Evolutionary conservation across 2,797 vertebrate genomes (phyloP).

Genomic region (Betta splendens): DNA sequence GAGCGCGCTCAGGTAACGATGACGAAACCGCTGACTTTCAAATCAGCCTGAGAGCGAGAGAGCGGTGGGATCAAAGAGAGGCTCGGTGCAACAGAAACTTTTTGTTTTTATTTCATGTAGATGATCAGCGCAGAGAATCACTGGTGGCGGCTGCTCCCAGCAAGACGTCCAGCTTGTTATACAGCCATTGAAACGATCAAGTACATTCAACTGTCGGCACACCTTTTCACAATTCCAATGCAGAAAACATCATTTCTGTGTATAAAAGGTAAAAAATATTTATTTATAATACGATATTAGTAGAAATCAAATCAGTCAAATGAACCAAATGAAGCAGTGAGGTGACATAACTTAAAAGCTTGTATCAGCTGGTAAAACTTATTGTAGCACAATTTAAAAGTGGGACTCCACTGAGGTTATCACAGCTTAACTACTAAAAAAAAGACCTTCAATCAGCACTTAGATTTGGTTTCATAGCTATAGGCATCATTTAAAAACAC

Average conservation of each 20-base stretch:
- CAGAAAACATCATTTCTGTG: not conserved
- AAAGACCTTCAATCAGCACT: constrained; percentile 4
- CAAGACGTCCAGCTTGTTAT: no score
- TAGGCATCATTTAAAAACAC: constrained; percentile 7
- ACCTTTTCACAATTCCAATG: not conserved
- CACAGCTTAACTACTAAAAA: constrained; percentile 38
- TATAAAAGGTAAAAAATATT: constrained; percentile 15
- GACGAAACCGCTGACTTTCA: constrained; percentile 55
- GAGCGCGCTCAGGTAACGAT: constrained; percentile 27
- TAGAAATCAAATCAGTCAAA: constrained; percentile 8
- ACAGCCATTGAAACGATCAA: not conserved
- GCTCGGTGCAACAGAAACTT: constrained; percentile 31
- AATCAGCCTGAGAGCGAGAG: not conserved
- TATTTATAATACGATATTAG: not conserved
- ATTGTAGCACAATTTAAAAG: constrained; percentile 9
- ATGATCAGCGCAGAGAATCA: constrained; percentile 9
- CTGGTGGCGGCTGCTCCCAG: constrained; percentile 11
- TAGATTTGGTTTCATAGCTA: constrained; percentile 2
- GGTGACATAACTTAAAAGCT: not conserved
- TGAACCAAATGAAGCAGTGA: constrained; percentile 1
- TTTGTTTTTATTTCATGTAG: constrained; percentile 38
- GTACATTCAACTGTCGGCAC: not conserved
- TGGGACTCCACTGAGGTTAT: constrained; percentile 20
- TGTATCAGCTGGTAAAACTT: constrained; percentile 1
- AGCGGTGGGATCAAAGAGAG: constrained; percentile 1